Evolutionary conservation across 92 coral and sea anemone genomes (phyloP).

Genomic region (Epizoanthus ramosus): DNA sequence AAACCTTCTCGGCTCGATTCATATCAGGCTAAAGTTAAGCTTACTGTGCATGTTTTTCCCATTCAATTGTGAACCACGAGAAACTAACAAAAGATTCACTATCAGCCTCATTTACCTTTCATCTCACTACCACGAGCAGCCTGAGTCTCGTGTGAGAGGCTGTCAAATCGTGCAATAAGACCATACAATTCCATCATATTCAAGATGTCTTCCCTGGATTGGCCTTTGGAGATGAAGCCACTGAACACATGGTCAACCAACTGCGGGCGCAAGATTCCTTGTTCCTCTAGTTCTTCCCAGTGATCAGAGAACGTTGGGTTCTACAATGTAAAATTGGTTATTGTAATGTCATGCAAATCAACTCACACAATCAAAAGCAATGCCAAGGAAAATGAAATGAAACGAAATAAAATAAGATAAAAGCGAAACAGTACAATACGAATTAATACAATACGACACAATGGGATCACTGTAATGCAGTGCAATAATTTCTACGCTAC

Average conservation of each 20-base stretch:
- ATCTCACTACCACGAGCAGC: neutral
- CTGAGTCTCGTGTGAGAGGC: neutral
- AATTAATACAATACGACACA: too few relatives aligned
- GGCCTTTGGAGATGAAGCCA: constrained; percentile 46
- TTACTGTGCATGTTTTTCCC: too few relatives aligned
- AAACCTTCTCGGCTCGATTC: too few relatives aligned
- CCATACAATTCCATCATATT: constrained; percentile 48
- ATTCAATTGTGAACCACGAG: too few relatives aligned
- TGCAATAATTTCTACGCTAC: too few relatives aligned
- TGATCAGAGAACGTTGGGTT: constrained; percentile 72
- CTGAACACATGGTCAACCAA: constrained; percentile 41
- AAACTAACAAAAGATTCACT: neutral
- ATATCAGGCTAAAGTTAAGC: too few relatives aligned
- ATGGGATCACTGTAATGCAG: too few relatives aligned
- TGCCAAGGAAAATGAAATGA: neutral
- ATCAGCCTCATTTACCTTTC: constrained; percentile 13
- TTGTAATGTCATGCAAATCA: too few relatives aligned
- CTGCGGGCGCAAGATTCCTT: constrained; percentile 28
- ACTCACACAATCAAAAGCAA: neutral
- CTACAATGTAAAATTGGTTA: constrained; percentile 33
- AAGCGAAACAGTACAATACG: too few relatives aligned
- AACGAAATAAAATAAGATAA: too few relatives aligned
- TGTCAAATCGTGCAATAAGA: constrained; percentile 37
- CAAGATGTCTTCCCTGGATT: constrained; percentile 36
- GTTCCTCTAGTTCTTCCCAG: constrained; percentile 76